phyloP scores from a whole-genome alignment of 2,888 invertebrate genomes.

The Drosophila nigricruria region DNA sequence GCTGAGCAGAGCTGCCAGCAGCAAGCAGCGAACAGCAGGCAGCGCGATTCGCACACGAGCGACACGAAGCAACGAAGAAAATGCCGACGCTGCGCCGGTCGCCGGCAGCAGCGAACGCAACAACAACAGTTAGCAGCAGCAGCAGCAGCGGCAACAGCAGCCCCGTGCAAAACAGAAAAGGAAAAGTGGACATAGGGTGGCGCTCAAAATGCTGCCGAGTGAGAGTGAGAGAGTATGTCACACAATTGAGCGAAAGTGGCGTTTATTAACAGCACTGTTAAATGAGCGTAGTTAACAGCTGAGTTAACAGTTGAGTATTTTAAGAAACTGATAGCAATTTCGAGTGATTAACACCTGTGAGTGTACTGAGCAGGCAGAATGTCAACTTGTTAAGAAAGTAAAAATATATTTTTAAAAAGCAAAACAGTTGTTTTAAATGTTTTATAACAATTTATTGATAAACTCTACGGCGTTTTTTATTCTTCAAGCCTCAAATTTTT shows the following conservation, averaged over 20 bases:
- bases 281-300: neutral
- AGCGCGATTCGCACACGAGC: constrained; percentile 29
- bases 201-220: constrained; percentile 32
- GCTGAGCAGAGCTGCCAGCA: constrained; percentile 35
- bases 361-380: neutral
- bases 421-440: neutral
- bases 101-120: constrained; percentile 52
- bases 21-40: constrained; percentile 35
- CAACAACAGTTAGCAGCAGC: constrained; percentile 16
- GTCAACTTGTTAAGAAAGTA: neutral
- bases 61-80: constrained; percentile 36
- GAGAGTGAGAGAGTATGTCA: constrained; percentile 3
- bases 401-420: neutral
- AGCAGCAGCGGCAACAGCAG: constrained; percentile 12
- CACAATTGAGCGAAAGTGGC: constrained; percentile 8
- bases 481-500: neutral
- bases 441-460: constrained; percentile 21
- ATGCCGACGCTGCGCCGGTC: constrained; percentile 42
- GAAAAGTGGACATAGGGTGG: constrained; percentile 28
- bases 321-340: neutral
- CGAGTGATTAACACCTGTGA: neutral
- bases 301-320: neutral
- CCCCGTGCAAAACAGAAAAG: constrained; percentile 25
- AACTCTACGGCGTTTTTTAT: neutral
- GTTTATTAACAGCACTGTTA: constrained; percentile 7